Base-by-base conservation (phyloP, 1,140 invertebrate species). In the Neuroterus valhalla region DNA sequence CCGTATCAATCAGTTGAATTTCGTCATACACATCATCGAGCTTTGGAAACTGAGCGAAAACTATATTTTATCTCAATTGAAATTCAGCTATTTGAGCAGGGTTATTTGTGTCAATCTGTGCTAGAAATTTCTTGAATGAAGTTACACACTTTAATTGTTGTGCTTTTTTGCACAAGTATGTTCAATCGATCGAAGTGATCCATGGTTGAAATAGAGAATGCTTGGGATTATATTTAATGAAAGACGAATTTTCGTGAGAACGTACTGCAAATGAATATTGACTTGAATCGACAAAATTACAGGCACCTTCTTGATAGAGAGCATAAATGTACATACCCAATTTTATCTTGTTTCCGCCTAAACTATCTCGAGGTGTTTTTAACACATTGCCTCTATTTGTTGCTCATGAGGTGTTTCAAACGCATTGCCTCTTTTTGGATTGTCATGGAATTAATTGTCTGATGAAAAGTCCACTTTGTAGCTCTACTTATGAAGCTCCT, bases 1-100 rank as follows among this genome's bases (percentile, higher is more conserved):
- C 46, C 15, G 46, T 15, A 48, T 48, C 46, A 48, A 48, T 48
- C n/a, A 48, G n/a, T 48, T 48, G 46, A 48, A n/a, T n/a, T n/a
- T n/a, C n/a, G n/a, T n/a, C n/a, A n/a, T n/a, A n/a, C n/a, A n/a
- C n/a, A n/a, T n/a, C 46, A 15, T 48, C 46, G n/a, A 48, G 11
- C 11, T 48, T 48, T 15, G 46, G 3, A 48, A 48, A 48, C 15
- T 3, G 3, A 15, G 46, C 11, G n/a, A 11, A 15, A 15, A 48
- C 46, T 10, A n/a, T 48, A 48, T 48, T 48, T 3, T 48, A 48
- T 11, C 46, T 8, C n/a, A 48, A 48, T 48, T 48, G 46, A 15
- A 48, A n/a, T n/a, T n/a, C n/a, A n/a, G n/a, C n/a, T n/a, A n/a
- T n/a, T n/a, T n/a, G n/a, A n/a, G n/a, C n/a, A 48, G 46, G 46